A percentile compares a stretch with the other conserved stretches of the same genome.
Conservation (phyloP, 35 echinoderm and acorn worm species). For the Ptychodera flava region DNA sequence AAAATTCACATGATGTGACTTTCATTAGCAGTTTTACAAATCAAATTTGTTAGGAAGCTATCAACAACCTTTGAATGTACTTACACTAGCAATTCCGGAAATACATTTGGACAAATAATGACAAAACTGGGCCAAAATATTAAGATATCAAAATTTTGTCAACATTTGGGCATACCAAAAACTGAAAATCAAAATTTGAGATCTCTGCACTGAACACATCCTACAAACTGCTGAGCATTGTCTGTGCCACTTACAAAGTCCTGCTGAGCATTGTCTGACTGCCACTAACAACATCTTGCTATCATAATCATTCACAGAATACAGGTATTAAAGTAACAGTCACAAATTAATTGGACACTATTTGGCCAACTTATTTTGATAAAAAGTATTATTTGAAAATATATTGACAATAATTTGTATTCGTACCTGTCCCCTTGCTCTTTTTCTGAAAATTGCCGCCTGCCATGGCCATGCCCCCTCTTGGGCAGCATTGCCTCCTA, state of each 20-base stretch:
- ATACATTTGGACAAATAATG: no score
- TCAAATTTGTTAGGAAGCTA: no score
- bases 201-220: no score
- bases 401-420: not conserved
- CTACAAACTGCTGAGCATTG: no score
- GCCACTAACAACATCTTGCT: not conserved
- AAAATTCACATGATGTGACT: no score
- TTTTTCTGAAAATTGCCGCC: slow-evolving; percentile 29
- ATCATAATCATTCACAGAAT: not conserved
- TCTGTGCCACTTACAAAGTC: not conserved
- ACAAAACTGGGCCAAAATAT: no score
- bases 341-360: not conserved
- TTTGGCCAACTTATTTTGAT: not conserved
- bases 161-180: no score
- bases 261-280: not conserved
- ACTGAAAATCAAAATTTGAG: no score
- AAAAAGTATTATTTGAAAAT: not conserved
- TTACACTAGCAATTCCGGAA: no score
- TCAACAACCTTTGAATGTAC: no score
- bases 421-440: not conserved
- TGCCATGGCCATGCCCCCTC: slow-evolving; percentile 65
- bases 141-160: no score
- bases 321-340: not conserved
- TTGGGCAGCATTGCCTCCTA: slow-evolving; percentile 44
- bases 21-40: no score